phyloP scores from a whole-genome alignment of 1,140 invertebrate genomes.

The Nymphalis io region DNA sequence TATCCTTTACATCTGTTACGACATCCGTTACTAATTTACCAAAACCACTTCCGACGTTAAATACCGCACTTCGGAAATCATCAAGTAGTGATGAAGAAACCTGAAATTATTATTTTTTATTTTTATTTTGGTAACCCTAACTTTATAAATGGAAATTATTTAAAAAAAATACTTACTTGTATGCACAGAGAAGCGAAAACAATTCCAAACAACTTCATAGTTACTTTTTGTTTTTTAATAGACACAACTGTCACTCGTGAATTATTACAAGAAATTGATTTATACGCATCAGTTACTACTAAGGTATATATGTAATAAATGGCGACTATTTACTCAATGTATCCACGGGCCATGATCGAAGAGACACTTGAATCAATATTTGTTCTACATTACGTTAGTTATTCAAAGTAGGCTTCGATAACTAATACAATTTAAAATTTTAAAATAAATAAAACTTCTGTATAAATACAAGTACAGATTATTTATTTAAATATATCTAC shows the following conservation, averaged over 20 bases:
- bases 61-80: slow-evolving; percentile 53
- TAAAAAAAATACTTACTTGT: slow-evolving; percentile 40
- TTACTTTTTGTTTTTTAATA: neutral
- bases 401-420: neutral
- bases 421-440: too few species aligned
- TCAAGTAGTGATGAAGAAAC: slow-evolving; percentile 51
- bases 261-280: slow-evolving; percentile 11
- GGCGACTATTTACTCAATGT: slow-evolving; percentile 19
- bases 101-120: slow-evolving; percentile 40
- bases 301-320: neutral
- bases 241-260: slow-evolving; percentile 18
- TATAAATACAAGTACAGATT: slow-evolving; percentile 25
- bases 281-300: slow-evolving; percentile 16
- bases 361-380: slow-evolving; percentile 28
- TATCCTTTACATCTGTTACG: slow-evolving; percentile 58
- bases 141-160: too few species aligned
- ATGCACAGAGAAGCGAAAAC: slow-evolving; percentile 40
- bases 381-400: slow-evolving; percentile 5
- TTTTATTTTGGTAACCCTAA: neutral
- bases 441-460: slow-evolving; percentile 31
- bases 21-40: slow-evolving; percentile 63
- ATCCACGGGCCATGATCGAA: neutral
- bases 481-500: slow-evolving; percentile 37
- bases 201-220: slow-evolving; percentile 28
- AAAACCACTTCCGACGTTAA: slow-evolving; percentile 54